Evolutionary conservation across 2,797 vertebrate species (phyloP).

Genomic region (Scolopax bukidnonensis): DNA sequence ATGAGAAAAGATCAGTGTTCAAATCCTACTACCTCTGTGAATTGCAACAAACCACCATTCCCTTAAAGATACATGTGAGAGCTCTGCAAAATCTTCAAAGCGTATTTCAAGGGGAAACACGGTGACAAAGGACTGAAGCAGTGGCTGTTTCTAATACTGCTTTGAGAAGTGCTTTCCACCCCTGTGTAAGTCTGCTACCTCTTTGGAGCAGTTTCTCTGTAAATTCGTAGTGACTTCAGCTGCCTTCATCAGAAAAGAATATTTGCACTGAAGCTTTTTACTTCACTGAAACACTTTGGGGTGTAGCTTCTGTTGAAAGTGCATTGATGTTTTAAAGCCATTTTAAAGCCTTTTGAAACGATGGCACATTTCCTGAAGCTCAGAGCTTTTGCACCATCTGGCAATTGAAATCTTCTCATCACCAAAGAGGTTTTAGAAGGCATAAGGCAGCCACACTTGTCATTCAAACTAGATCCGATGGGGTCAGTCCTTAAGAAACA

Average conservation of each 20-base stretch:
- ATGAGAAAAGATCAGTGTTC: neutral
- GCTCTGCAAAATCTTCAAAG: conserved; percentile 44
- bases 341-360: conserved; percentile 55
- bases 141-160: neutral
- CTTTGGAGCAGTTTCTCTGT: conserved; percentile 17
- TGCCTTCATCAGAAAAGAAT: neutral
- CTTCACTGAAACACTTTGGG: conserved; percentile 1
- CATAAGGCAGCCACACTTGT: conserved; percentile 4
- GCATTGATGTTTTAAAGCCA: conserved; percentile 43
- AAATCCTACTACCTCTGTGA: neutral
- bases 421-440: conserved; percentile 44
- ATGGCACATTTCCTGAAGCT: conserved; percentile 28
- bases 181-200: neutral
- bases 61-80: neutral
- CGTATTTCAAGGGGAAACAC: neutral
- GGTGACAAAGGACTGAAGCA: neutral
- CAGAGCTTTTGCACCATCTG: conserved; percentile 34
- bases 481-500: conserved; percentile 46
- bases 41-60: neutral
- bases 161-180: conserved; percentile 42
- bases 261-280: conserved; percentile 38
- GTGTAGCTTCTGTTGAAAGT: conserved; percentile 29
- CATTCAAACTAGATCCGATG: neutral
- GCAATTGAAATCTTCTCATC: conserved; percentile 44
- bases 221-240: conserved; percentile 7